Evolutionary conservation across 2,888 invertebrate species (phyloP), one percentile per base, ranked within the genome.

Genomic region (Andrena minutula): DNA sequence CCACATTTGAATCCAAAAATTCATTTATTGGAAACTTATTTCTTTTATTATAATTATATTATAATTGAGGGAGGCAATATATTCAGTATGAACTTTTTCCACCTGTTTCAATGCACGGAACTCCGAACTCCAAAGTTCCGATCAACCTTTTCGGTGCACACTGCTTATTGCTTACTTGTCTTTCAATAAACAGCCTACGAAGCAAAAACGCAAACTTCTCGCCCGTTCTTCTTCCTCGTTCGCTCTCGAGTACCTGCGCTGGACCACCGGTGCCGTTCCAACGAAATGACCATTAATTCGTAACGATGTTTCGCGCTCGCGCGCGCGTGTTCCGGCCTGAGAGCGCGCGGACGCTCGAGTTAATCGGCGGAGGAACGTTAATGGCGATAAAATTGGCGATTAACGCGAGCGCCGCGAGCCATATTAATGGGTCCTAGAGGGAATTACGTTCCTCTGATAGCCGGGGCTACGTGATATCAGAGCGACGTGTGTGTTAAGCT

Each of bases 211-310:
- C 41, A 56, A 56, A 56, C n/a, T 20, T 35, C 60, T 2, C 28
- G 49, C 58, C n/a, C 32, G 49, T 60, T 68, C 65, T 35, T 68
- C 73, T 16, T 26, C 28, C 23, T 23, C 23, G 20, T 56, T 56
- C 2, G 56, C 56, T 10, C 23, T 56, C 56, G 41, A 41, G 16
- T 41, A 41, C 56, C 10, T 26, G 32, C 28, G 30, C 20, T 28
- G 77, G 84, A 85, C 84, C 84, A 84, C 82, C 82, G 75, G 61
- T 76, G 58, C 61, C 64, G 82, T 69, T 76, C 47, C 60, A 41
- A n/a, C 69, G 79, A 75, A 85, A 85, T 74, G 65, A 69, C 71
- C 76, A 76, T 85, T 85, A 85, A 85, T 85, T 79, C 82, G 72
- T 69, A 74, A 77, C 82, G 74, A 84, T 75, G 73, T 82, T 75